A percentile compares a stretch with the other conserved stretches of the same genome.
These are phyloP conservation scores for Perdita meconis DNA, from an alignment of 2,888 invertebrate species.

Conservation along the genomic window DNA sequence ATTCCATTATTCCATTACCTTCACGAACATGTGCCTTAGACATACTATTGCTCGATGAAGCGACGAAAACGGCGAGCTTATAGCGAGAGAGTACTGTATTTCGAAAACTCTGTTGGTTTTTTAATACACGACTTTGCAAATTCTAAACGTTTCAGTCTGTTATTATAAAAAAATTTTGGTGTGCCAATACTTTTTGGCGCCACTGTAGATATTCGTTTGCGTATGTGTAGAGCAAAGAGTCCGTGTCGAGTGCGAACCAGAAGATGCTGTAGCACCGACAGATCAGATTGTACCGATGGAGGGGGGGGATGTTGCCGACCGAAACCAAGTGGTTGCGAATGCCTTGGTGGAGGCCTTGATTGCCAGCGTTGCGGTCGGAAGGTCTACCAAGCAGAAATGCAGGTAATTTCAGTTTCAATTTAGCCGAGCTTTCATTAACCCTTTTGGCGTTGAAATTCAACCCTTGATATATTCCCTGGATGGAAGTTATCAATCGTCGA, in stretches of 20 bases:
- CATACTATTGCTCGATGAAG: too few relatives aligned
- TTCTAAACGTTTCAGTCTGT: too few relatives aligned
- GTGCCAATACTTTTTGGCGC: too few relatives aligned
- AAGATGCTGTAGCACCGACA: constrained; percentile 56
- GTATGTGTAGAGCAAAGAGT: constrained; percentile 47
- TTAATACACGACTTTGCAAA: constrained; percentile 31
- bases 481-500: too few relatives aligned
- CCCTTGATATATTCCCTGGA: background rate
- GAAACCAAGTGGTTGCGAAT: constrained; percentile 68
- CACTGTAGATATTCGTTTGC: constrained; percentile 43
- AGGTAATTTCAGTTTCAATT: constrained; percentile 70
- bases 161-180: too few relatives aligned
- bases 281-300: constrained; percentile 35
- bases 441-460: background rate
- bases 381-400: constrained; percentile 82
- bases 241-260: constrained; percentile 43
- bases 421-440: background rate
- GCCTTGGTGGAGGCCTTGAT: constrained; percentile 79
- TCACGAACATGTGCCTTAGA: too few relatives aligned
- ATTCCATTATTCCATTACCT: too few relatives aligned
- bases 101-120: too few relatives aligned
- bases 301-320: constrained; percentile 57
- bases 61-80: too few relatives aligned
- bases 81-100: too few relatives aligned
- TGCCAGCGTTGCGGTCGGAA: constrained; percentile 83